Conservation (phyloP, 1,140 invertebrate species). For the Listronotus oregonensis region DNA sequence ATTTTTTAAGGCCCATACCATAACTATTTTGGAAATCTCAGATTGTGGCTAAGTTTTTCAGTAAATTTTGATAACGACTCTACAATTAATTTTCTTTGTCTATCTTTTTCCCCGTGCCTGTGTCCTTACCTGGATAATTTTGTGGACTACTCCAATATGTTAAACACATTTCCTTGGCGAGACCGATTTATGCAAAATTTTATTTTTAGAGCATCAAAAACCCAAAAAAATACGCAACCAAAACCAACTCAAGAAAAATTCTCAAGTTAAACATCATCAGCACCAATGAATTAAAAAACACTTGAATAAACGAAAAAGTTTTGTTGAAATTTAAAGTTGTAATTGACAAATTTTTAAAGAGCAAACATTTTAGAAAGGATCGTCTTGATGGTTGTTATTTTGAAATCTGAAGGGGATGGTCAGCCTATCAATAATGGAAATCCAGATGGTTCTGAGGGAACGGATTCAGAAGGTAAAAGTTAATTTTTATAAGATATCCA, state of each 20-base stretch:
- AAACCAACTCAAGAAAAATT: background rate
- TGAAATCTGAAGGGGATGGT: background rate
- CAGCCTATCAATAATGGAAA: background rate
- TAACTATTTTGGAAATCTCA: too few species aligned
- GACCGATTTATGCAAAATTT: too few species aligned
- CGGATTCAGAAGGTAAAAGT: background rate
- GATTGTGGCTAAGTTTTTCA: too few species aligned
- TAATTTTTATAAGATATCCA: too few species aligned
- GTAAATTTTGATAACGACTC: too few species aligned
- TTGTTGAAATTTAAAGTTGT: constrained; percentile 3
- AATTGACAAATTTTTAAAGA: constrained; percentile 6
- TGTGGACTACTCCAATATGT: too few species aligned
- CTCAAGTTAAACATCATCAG: background rate
- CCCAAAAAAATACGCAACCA: too few species aligned
- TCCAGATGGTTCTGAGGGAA: background rate
- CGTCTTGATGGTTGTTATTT: constrained; percentile 28
- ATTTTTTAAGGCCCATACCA: too few species aligned
- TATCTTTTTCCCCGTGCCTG: too few species aligned
- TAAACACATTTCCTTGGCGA: too few species aligned
- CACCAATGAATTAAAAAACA: constrained; percentile 2
- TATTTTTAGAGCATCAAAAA: background rate
- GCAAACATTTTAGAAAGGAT: background rate
- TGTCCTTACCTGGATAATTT: too few species aligned
- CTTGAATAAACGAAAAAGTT: constrained; percentile 1
- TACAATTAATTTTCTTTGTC: too few species aligned